Evolutionary conservation across 1,140 invertebrate genomes (phyloP), one percentile per base, ranked within the genome.

Genomic region (Dufourea novaeangliae): DNA sequence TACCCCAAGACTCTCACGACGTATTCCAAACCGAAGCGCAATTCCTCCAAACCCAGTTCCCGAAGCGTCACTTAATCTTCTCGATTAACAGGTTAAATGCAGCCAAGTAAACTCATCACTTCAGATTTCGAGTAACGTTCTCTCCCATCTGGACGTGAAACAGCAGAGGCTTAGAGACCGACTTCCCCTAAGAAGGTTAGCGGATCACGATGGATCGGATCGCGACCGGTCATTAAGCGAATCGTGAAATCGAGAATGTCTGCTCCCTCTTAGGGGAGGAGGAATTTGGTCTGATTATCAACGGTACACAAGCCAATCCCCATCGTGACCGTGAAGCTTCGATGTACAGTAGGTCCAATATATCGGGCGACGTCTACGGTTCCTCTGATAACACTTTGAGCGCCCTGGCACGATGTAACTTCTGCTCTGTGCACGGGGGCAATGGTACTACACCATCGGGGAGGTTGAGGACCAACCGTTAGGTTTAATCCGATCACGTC

Each of bases 401-500:
- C 20, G 25, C 63, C n/a, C n/a, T n/a, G 41, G 1, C 39, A 8
- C 22, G 37, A 37, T 73, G 75, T 78, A 82, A 72, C 81, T 59
- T 59, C 64, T 76, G 34, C 29, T 4, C 2, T 0, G 37, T 14
- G 4, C 14, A 54, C 46, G 14, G 6, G 11, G 56, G 67, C 32
- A 29, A 44, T 8, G 66, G 57, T 70, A 68, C 63, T 62, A 62
- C 44, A n/a, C 20, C 20, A 37, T 5, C 20, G 74, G 44, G 50
- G 79, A 8, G 69, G 22, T 50, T 20, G 64, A 39, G 37, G 27
- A 59, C 52, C 29, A 32, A 63, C 71, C 79, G 78, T 86, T 79
- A 72, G 59, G 84, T 79, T 87, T 87, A 87, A 87, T 87, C 82
- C 84, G 78, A 86, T 87, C 77, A 85, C 82, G 82, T 77, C 79